Evolutionary conservation across 30 jellyfish, hydroid and myxozoan species (phyloP).

Genomic region (Hydra vulgaris): DNA sequence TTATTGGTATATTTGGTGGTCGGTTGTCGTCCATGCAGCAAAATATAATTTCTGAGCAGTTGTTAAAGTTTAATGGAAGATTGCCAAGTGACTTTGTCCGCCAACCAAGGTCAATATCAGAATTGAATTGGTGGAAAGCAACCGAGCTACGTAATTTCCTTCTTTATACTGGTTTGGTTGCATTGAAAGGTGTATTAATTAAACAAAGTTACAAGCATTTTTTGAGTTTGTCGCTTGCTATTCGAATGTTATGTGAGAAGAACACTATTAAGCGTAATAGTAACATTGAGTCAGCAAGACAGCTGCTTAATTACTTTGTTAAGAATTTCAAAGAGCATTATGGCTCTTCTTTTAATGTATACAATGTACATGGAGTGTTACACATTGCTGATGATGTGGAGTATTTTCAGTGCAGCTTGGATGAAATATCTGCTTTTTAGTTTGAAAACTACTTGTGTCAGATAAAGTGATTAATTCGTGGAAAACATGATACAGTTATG

Average conservation of each 20-base stretch:
- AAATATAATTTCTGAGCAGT: constrained; percentile 18
- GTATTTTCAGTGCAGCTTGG: constrained; percentile 16
- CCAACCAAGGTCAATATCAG: constrained; percentile 41
- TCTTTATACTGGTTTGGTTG: constrained; percentile 37
- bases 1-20: constrained; percentile 19
- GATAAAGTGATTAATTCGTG: not conserved
- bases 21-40: constrained; percentile 18
- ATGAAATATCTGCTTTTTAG: constrained; percentile 19
- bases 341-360: constrained; percentile 27
- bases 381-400: constrained; percentile 32
- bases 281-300: constrained; percentile 27
- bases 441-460: constrained; percentile 18
- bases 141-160: constrained; percentile 41
- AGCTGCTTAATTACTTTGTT: constrained; percentile 30
- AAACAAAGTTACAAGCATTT: constrained; percentile 15
- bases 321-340: constrained; percentile 14
- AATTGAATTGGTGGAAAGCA: constrained; percentile 45
- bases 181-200: constrained; percentile 20
- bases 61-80: constrained; percentile 18
- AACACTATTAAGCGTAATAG: constrained; percentile 3
- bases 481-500: not conserved
- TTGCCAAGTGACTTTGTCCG: constrained; percentile 33
- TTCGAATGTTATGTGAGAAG: constrained; percentile 25
- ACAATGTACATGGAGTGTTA: constrained; percentile 34
- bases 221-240: constrained; percentile 21